A percentile compares a stretch with the other conserved stretches of the same genome.
These are phyloP conservation scores for Polydrusus tereticollis DNA, from an alignment of 2,888 invertebrate species.

Conservation along the genomic window DNA sequence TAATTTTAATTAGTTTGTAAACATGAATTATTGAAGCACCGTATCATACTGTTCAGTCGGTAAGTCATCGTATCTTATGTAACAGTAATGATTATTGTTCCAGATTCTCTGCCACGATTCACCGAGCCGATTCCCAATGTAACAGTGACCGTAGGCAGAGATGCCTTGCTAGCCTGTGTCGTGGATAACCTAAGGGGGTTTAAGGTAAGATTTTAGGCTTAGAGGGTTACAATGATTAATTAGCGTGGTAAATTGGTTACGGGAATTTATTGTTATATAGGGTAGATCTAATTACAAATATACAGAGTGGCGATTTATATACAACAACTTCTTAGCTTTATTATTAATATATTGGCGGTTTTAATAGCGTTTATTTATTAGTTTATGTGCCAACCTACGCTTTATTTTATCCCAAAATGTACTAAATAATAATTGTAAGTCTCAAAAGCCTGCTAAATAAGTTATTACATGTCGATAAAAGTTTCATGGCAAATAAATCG, in stretches of 20 bases:
- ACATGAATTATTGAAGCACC: no score
- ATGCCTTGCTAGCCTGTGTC: conserved; percentile 90
- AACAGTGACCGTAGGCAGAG: conserved; percentile 90
- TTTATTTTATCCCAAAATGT: background rate
- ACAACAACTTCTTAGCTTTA: no score
- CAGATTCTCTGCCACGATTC: conserved; percentile 75
- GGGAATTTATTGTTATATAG: conserved; percentile 39
- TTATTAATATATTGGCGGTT: no score
- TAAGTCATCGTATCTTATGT: no score
- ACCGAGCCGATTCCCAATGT: conserved; percentile 93
- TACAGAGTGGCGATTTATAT: background rate
- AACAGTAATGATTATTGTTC: conserved; percentile 40
- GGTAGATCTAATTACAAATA: background rate
- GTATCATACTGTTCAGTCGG: no score
- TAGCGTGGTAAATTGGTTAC: conserved; percentile 42
- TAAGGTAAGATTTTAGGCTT: conserved; percentile 74
- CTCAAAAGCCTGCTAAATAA: background rate
- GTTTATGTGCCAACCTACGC: no score
- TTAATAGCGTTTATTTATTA: no score
- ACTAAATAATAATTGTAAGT: background rate
- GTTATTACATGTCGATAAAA: background rate
- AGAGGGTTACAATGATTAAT: conserved; percentile 45
- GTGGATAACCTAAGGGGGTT: conserved; percentile 91
- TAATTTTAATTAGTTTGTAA: no score
- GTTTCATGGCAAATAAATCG: background rate